Base-by-base conservation (phyloP, 2,797 vertebrate species). In the Sebastes nivosus region DNA sequence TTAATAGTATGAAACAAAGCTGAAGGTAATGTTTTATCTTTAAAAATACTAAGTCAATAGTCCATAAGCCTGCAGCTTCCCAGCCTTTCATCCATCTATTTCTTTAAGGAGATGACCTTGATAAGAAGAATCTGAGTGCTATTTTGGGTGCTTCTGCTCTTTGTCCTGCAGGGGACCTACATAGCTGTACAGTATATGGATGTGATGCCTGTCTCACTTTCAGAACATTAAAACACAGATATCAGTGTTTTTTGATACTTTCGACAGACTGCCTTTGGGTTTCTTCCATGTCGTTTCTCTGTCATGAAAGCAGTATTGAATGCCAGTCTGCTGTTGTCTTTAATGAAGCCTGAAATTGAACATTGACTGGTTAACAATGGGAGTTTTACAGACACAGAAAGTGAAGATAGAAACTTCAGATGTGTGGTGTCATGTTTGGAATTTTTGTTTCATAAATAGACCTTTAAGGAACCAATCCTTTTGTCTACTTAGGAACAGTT, bases 321-420 rank as follows among this genome's bases (percentile, higher is more conserved):
- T 67, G 52, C 77, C 78, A 74, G 60, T 58, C 71, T 36, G 22
- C 66, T 84, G 75, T 58, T 79, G 32, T 65, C 67, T 80, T 77
- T 69, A 89, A 84, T 80, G 81, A 68, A 81, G 84, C 89, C 82
- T 90, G 76, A 91, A 89, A 89, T 85, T 88, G 69, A 87, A 77
- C 77, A 74, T 30, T 73, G 34, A 81, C 67, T 86, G 64, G 67
- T 81, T 77, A 79, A 89, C 52, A 77, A 77, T 63, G 14, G 57
- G 60, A 75, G 67, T 81, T 84, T 81, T 29, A 77, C 32, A 67
- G 65, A 70, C 29, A 71, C 36, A 32, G 73, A 83, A 85, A 83
- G 63, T 67, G 55, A 75, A 80, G 34, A 70, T 72, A n/a, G 71
- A 80, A 85, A 88, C 70, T 81, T 59, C 12, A 54, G 18, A 59